Evolutionary conservation across 1,140 invertebrate genomes (phyloP).

Genomic region (Physella acuta): DNA sequence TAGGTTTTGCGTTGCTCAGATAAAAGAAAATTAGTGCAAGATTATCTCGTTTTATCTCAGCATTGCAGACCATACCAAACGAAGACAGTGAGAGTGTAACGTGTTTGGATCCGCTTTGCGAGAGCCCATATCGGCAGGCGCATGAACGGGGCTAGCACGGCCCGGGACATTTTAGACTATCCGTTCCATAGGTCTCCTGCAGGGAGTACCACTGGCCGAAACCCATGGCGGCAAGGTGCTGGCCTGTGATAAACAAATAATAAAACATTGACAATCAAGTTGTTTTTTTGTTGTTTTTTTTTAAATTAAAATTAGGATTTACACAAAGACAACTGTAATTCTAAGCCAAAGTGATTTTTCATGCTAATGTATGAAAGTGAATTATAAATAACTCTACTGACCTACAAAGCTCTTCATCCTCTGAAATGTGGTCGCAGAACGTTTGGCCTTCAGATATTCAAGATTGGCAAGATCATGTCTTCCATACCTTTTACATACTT

Average conservation of each 20-base stretch:
- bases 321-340: no score
- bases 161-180: slow-evolving; percentile 27
- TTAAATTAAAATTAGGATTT: no score
- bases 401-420: slow-evolving; percentile 53
- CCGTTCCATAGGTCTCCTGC: slow-evolving; percentile 31
- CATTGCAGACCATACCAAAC: slow-evolving; percentile 2
- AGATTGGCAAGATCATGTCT: slow-evolving; percentile 46
- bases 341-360: no score
- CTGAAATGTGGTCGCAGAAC: slow-evolving; percentile 53
- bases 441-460: slow-evolving; percentile 56
- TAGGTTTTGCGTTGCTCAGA: neutral
- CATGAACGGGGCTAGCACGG: slow-evolving; percentile 28
- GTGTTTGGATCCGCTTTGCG: slow-evolving; percentile 25
- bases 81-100: slow-evolving; percentile 8
- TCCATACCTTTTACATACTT: slow-evolving; percentile 52
- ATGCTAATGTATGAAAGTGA: no score
- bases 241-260: slow-evolving; percentile 16
- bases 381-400: slow-evolving; percentile 4
- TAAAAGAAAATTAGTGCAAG: slow-evolving; percentile 2
- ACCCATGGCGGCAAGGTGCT: slow-evolving; percentile 29
- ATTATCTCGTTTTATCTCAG: neutral
- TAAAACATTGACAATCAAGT: neutral
- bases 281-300: no score
- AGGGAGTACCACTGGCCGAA: slow-evolving; percentile 35
- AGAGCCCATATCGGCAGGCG: slow-evolving; percentile 26